Evolutionary conservation across 2,797 vertebrate genomes (phyloP).

Genomic region (Silurus lanzhouensis): DNA sequence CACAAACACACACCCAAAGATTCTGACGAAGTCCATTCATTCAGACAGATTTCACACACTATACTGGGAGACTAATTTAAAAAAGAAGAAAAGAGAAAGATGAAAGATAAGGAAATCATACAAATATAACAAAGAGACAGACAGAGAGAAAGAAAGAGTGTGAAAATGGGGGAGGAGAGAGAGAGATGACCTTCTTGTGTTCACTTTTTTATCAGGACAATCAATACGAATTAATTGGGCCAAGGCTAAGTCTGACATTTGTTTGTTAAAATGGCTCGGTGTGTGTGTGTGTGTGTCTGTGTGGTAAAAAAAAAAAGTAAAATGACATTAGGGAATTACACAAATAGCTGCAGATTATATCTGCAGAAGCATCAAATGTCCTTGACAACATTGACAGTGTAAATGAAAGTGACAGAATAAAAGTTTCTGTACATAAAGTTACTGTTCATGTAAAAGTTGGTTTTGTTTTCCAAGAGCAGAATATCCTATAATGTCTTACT

Average conservation of each 20-base stretch:
- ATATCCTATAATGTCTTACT: not conserved
- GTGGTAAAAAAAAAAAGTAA: not conserved
- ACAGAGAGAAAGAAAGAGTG: not conserved
- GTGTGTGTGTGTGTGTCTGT: not conserved
- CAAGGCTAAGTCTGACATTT: not conserved
- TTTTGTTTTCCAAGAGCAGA: not conserved
- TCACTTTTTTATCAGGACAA: constrained; percentile 23
- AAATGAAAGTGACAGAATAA: not conserved
- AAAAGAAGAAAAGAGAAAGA: not conserved
- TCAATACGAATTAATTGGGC: constrained; percentile 18
- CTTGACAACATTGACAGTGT: not conserved
- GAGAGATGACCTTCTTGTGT: constrained; percentile 8
- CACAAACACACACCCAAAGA: not conserved
- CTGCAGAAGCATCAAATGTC: constrained; percentile 3
- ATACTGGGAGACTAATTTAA: not conserved
- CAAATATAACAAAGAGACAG: not conserved
- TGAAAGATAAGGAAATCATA: not conserved
- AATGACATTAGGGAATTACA: not conserved
- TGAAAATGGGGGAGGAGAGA: not conserved
- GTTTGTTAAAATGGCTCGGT: not conserved
- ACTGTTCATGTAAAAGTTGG: not conserved
- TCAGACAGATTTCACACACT: not conserved
- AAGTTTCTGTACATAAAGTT: not conserved
- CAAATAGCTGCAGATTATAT: not conserved
- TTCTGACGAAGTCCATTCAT: not conserved